Evolutionary conservation across 2,797 vertebrate species (phyloP).

Genomic region (Propithecus perrieri): DNA sequence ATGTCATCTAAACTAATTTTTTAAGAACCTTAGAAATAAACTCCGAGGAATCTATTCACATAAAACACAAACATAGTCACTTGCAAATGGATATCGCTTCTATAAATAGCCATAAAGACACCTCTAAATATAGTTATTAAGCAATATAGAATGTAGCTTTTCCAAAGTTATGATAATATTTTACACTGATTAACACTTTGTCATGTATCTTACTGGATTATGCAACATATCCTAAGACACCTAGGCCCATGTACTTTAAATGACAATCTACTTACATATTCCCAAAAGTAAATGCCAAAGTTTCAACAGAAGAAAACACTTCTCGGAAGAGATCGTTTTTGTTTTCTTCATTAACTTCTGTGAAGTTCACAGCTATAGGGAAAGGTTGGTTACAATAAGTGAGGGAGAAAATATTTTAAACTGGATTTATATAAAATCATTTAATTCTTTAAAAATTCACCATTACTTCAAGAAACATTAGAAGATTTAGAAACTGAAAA

Average conservation of each 20-base stretch:
- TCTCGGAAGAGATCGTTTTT: constrained; percentile 93
- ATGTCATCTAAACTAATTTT: neutral
- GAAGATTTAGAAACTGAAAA: constrained; percentile 45
- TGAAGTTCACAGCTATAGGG: constrained; percentile 94
- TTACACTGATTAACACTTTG: constrained; percentile 7
- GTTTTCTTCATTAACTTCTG: constrained; percentile 97
- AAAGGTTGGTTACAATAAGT: constrained; percentile 60
- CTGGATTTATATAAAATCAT: constrained; percentile 21
- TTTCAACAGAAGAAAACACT: constrained; percentile 96
- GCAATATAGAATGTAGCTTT: neutral
- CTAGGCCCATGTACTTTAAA: constrained; percentile 36
- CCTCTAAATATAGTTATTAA: neutral
- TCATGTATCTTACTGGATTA: constrained; percentile 3
- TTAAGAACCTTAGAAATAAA: constrained; percentile 38
- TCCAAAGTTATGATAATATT: neutral
- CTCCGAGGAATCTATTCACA: neutral
- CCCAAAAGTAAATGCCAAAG: constrained; percentile 98
- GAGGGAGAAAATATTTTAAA: constrained; percentile 31
- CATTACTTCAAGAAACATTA: constrained; percentile 6
- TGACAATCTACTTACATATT: constrained; percentile 93
- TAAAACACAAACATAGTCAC: constrained; percentile 1
- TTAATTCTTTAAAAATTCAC: constrained; percentile 45
- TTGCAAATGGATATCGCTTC: neutral
- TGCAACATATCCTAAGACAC: neutral
- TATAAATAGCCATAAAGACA: neutral